A percentile compares a stretch with the other conserved stretches of the same genome.
These are phyloP conservation scores for Pantherophis guttatus DNA, from an alignment of 2,113 vertebrate genomes.

Conservation along the genomic window DNA sequence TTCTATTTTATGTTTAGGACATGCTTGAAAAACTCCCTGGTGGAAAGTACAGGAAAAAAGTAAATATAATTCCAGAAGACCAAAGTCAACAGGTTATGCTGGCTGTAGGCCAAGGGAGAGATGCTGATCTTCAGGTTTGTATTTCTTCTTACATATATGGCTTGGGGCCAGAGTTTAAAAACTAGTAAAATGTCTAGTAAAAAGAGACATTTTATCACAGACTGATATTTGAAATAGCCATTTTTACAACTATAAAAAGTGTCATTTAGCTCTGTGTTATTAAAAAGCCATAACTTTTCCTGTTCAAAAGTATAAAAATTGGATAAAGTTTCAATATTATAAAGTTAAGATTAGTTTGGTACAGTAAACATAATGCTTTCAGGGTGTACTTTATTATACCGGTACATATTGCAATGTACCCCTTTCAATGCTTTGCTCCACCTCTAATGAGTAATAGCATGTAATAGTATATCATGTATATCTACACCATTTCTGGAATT, in stretches of 20 bases:
- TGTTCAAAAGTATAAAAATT: background rate
- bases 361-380: background rate
- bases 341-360: background rate
- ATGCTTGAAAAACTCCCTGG: conserved; percentile 75
- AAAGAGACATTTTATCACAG: background rate
- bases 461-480: background rate
- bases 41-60: conserved; percentile 60
- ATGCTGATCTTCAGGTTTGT: conserved; percentile 50
- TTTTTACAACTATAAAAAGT: background rate
- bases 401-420: background rate
- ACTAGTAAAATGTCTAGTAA: background rate
- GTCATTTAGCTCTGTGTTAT: background rate
- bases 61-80: conserved; percentile 48
- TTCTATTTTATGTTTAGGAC: conserved; percentile 46
- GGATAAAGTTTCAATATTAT: background rate
- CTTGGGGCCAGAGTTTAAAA: background rate
- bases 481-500: background rate
- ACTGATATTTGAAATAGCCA: background rate
- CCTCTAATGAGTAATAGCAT: background rate
- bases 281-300: background rate
- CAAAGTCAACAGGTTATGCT: conserved; percentile 29
- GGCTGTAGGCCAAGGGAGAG: conserved; percentile 17
- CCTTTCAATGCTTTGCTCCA: background rate
- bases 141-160: conserved; percentile 18
- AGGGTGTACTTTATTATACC: background rate